A percentile compares a stretch with the other conserved stretches of the same genome.
These are phyloP conservation scores for Notamacropus eugenii DNA, from an alignment of 2,797 vertebrate genomes.

Conservation along the genomic window DNA sequence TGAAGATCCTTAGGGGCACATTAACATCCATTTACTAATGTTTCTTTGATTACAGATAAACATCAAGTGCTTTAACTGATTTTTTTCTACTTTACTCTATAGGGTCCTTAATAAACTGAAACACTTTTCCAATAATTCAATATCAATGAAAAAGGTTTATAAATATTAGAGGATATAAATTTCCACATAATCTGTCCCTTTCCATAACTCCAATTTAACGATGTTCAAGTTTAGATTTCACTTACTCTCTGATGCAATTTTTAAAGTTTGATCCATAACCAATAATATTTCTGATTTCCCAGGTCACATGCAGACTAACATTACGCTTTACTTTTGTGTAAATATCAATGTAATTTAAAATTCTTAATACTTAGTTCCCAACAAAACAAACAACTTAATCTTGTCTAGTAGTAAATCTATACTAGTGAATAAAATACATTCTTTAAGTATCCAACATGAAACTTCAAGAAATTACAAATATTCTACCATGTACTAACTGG, in stretches of 20 bases:
- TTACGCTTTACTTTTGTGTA: background rate
- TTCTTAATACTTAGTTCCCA: background rate
- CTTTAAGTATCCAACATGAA: background rate
- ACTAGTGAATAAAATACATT: background rate
- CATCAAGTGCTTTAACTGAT: conserved; percentile 20
- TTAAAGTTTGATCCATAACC: background rate
- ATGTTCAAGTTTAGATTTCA: background rate
- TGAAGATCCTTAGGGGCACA: background rate
- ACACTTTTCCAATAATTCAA: conserved; percentile 26
- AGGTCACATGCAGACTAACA: background rate
- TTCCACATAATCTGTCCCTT: conserved; percentile 22
- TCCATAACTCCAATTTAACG: background rate
- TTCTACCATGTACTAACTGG: conserved; percentile 88
- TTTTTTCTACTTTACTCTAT: background rate
- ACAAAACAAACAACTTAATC: background rate
- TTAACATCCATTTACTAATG: background rate
- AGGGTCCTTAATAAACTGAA: background rate
- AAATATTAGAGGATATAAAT: background rate
- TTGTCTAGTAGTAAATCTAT: background rate
- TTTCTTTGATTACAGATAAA: conserved; percentile 17
- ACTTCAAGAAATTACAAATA: background rate
- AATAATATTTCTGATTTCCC: background rate
- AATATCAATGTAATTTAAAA: background rate
- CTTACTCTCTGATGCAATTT: background rate
- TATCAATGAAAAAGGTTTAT: background rate